phyloP scores from a whole-genome alignment of 2,113 vertebrate species.

The Callorhinus ursinus region DNA sequence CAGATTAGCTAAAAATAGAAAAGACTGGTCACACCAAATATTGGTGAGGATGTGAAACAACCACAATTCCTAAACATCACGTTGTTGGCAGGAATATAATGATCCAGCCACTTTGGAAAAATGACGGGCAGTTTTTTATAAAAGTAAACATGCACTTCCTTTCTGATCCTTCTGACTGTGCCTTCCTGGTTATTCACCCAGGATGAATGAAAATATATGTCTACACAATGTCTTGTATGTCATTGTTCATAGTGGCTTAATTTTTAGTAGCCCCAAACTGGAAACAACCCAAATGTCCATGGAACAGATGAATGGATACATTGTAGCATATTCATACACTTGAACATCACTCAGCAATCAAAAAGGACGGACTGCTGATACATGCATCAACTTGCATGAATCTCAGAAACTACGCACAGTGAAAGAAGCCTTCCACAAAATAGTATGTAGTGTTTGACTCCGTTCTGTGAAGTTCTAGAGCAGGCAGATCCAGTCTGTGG shows the following conservation, averaged over 20 bases:
- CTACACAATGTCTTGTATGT: background rate
- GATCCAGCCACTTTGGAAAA: background rate
- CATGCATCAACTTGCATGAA: background rate
- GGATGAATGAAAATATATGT: background rate
- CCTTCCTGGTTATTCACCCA: background rate
- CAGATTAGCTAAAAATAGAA: background rate
- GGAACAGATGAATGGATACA: background rate
- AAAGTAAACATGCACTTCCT: background rate
- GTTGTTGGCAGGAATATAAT: background rate
- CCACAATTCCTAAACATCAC: background rate
- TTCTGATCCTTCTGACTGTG: background rate
- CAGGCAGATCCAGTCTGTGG: background rate
- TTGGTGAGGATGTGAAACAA: background rate
- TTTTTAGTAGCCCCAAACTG: background rate
- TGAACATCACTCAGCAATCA: background rate
- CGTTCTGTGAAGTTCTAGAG: background rate
- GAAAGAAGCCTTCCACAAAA: background rate
- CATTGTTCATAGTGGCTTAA: background rate
- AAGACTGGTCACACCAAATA: background rate
- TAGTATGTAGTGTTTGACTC: fast-evolving
- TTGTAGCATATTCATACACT: fast-evolving
- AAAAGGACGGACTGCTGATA: background rate
- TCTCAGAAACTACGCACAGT: background rate
- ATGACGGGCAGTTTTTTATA: background rate
- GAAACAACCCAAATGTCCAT: background rate